Evolutionary conservation across 2,113 vertebrate genomes (phyloP), one percentile per base, ranked within the genome.

Genomic region (Anarrhichthys ocellatus): DNA sequence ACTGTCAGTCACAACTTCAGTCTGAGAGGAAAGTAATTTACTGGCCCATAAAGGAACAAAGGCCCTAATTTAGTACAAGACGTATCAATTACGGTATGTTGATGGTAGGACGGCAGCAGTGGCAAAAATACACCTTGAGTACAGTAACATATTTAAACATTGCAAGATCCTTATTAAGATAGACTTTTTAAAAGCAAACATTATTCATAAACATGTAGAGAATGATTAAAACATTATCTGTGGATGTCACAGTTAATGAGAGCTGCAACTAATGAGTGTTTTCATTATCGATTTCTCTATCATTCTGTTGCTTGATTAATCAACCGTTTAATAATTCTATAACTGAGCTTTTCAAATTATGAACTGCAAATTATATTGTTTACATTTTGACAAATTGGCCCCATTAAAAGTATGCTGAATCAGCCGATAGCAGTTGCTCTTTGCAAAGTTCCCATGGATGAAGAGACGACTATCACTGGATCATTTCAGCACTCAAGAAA

Each of bases 21-120:
- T 75, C 87, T 77, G 83, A 91, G 79, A 44, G 69, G 88, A 91
- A 93, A 88, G 78, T 90, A 89, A 93, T 91, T 88, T 85, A 93
- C 86, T 88, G 74, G 79, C 44, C 71, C 36, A 13, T 29, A 67
- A 88, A 81, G 76, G 77, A 76, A 69, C 46, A 54, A 70, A 63
- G 76, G 81, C 78, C 38, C 80, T 59, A 75, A 92, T 86, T 67
- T 58, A 84, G 72, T 78, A 83, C 54, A 64, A 76, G 73, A 77
- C 52, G 27, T 56, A 90, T 76, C 56, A 78, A 54, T 86, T 77
- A 15, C 56, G 15, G 56, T 15, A 48, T 17, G 10, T 1, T 76
- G 73, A 65, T 36, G 46, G 64, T 3, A 13, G 36, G 13, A 64
- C 7, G 40, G 29, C 22, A 42, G 58, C 18, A 10, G 40, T 4